Evolutionary conservation across 2,888 invertebrate species (phyloP), one percentile per base, ranked within the genome.

Genomic region (Leptopilina myrica): DNA sequence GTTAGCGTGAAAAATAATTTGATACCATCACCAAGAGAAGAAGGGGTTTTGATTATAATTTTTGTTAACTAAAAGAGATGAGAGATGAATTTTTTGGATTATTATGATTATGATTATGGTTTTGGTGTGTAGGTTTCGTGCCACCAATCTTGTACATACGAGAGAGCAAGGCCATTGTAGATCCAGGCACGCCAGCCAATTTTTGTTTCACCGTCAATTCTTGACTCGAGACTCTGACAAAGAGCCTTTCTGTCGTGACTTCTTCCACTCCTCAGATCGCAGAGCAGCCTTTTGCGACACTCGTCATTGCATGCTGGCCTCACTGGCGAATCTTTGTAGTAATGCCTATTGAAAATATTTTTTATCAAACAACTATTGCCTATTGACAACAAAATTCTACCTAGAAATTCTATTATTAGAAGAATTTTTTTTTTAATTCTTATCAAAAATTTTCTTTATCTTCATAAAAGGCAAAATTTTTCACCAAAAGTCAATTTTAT

Each of bases 241-340:
- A 97, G 94, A 78, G 95, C 95, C 88, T 96, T 96, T 5, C 97
- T 94, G 91, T 97, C 97, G 90, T 97, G 97, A 76, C 97, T 97
- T 73, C 97, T 94, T 0, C 97, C 98, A 15, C 97, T 97, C 78
- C 96, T 95, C 78, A 97, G 94, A 92, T 97, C 97, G 90, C 98
- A 98, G 59, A 98, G 93, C 88, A 97, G 93, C 66, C 97, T 94
- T 91, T 97, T 97, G 82, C 96, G 96, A 88, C 98, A 98, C 85
- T 96, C 96, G 8, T 95, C 95, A 91, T 97, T 96, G 90, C 98
- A 98, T 0, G 93, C 91, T 11, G 97, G 96, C 64, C 96, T 94
- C 0, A 96, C 96, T 0, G 97, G 97, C 79, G 97, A 97, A 89
- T 96, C 97, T 92, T 97, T 97, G 94, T 97, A 97, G 91, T 97